These are phyloP conservation scores for Nerophis lumbriciformis DNA, from an alignment of 2,113 vertebrate genomes.

Conservation along the genomic window DNA sequence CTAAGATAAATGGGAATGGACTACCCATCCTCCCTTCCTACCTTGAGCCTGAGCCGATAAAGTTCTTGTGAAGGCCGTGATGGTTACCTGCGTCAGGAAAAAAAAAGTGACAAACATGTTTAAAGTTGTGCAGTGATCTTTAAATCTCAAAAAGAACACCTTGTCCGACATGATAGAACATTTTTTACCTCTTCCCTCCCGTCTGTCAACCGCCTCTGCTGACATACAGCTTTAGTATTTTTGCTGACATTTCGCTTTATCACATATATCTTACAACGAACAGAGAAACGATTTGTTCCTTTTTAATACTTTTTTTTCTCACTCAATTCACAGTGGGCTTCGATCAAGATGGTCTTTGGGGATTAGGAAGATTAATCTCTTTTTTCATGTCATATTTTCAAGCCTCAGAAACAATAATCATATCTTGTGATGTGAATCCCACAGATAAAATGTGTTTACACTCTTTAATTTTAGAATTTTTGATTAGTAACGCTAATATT, in stretches of 20 bases:
- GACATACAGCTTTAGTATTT: slow-evolving; percentile 94
- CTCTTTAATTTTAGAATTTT: slow-evolving; percentile 22
- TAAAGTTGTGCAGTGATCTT: slow-evolving; percentile 99
- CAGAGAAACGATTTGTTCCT: slow-evolving; percentile 78
- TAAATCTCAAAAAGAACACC: slow-evolving; percentile 99
- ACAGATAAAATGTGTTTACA: slow-evolving; percentile 41
- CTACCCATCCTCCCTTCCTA: slow-evolving; percentile 68
- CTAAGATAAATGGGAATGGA: slow-evolving; percentile 98
- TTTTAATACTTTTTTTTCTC: slow-evolving; percentile 56
- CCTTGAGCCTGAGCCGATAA: slow-evolving; percentile 85
- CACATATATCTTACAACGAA: slow-evolving; percentile 86
- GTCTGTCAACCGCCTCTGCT: slow-evolving; percentile 89
- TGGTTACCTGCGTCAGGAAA: slow-evolving; percentile 89
- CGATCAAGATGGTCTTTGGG: slow-evolving; percentile 73
- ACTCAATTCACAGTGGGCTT: slow-evolving; percentile 63
- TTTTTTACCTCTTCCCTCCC: slow-evolving; percentile 93
- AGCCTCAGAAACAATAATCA: slow-evolving; percentile 72
- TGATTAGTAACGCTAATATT: slow-evolving; percentile 11
- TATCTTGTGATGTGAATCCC: slow-evolving; percentile 36
- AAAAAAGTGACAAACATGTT: slow-evolving; percentile 97
- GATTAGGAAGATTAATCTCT: slow-evolving; percentile 69
- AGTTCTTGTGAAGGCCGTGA: slow-evolving; percentile 98
- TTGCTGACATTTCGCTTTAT: slow-evolving; percentile 99
- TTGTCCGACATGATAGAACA: slow-evolving; percentile 99
- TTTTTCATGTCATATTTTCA: slow-evolving; percentile 61